A percentile compares a stretch with the other conserved stretches of the same genome.
These are phyloP conservation scores for Lemur catta DNA, from an alignment of 2,797 vertebrate genomes.

Conservation along the genomic window DNA sequence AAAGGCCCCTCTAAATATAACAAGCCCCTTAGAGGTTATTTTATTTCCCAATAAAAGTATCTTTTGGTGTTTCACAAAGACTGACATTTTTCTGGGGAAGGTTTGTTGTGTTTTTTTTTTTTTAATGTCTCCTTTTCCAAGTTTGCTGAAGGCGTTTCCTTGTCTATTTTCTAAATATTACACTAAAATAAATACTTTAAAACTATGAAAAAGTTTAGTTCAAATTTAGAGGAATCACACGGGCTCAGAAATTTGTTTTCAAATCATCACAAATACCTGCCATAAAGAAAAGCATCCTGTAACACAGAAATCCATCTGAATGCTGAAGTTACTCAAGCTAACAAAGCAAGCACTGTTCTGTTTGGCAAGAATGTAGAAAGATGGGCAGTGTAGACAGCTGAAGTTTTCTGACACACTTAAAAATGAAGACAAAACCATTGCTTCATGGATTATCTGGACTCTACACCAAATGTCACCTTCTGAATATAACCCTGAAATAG, in stretches of 20 bases:
- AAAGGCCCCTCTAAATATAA: not conserved
- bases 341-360: slow-evolving; percentile 62
- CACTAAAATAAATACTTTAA: not conserved
- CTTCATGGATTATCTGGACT: not conserved
- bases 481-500: slow-evolving; percentile 16
- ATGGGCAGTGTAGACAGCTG: not conserved
- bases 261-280: not conserved
- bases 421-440: not conserved
- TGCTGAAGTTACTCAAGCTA: slow-evolving; percentile 1
- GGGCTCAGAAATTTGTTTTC: not conserved
- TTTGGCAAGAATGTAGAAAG: slow-evolving; percentile 44
- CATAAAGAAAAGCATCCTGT: not conserved
- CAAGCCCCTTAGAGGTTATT: not conserved
- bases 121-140: not conserved
- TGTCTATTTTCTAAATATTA: not conserved
- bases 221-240: slow-evolving; percentile 1
- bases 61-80: not conserved
- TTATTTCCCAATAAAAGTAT: slow-evolving; percentile 38
- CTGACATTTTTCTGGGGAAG: not conserved
- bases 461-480: not conserved
- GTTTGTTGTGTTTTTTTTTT: not conserved
- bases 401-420: not conserved
- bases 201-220: not conserved
- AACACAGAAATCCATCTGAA: slow-evolving; percentile 12
- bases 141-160: slow-evolving; percentile 2